Base-by-base conservation (phyloP, 2,113 vertebrate genomes). In the Seriola dumerili region DNA sequence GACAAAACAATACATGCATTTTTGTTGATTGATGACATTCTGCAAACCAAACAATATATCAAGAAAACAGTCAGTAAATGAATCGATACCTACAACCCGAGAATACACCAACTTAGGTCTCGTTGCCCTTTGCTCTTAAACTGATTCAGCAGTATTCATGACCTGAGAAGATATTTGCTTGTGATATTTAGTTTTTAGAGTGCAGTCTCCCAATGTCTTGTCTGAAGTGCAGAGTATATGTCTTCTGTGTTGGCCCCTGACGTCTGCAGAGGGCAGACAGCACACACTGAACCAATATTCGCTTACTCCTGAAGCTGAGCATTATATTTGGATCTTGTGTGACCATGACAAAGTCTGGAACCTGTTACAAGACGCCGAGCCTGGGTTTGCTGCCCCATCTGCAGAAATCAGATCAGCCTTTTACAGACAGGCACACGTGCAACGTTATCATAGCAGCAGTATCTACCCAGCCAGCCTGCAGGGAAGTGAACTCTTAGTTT, bases 311-410 rank as follows among this genome's bases (percentile, higher is more conserved):
- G 65, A 78, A 89, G 76, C 54, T 13, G 25, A 72, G 81, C 80
- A 82, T 88, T 88, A 64, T 38, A 78, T 83, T 81, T 86, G 84
- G 81, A 90, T 44, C 81, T 78, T 55, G 40, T 83, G 83, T 54
- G 71, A 91, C 86, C 85, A 68, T 81, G 81, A 86, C 76, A 72
- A 68, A 92, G 65, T 92, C 83, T 91, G 91, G 84, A 89, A 86
- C 23, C 65, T 80, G 84, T 89, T 91, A 79, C 11, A 46, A 25
- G n/a, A 78, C 50, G 34, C 69, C 25, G 74, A 74, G 75, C 25
- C 10, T 5, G 36, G 44, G 40, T 59, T 81, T 86, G 74, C 72
- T 69, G 62, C 77, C 76, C 48, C 71, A 69, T 86, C 72, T 89
- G 79, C 81, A 86, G 70, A 92, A 85, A 79, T 80, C 74, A 82